Percentiles rank a stretch among this genome's conserved stretches.
These are phyloP conservation scores for Drosophila watanabei DNA, from an alignment of 1,140 invertebrate species.

Conservation along the genomic window DNA sequence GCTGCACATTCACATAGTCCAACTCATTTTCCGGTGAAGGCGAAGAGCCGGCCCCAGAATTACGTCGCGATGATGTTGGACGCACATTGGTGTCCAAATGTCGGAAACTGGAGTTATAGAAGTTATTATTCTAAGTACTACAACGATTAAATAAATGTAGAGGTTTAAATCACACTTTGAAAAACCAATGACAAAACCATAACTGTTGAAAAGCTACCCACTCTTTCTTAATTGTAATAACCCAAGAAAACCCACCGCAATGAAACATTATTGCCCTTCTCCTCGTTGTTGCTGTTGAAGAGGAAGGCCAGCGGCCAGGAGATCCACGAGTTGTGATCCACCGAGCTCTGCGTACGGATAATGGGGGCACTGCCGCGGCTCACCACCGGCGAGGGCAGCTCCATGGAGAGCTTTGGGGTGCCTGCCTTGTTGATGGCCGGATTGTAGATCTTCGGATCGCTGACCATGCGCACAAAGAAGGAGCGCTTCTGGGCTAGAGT, in stretches of 20 bases:
- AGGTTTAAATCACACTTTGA: not conserved
- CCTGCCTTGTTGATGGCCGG: slow-evolving; percentile 92
- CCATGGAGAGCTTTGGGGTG: slow-evolving; percentile 86
- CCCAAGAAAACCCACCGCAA: slow-evolving; percentile 88
- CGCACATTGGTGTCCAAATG: slow-evolving; percentile 92
- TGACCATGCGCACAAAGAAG: slow-evolving; percentile 98
- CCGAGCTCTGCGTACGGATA: slow-evolving; percentile 86
- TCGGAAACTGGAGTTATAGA: slow-evolving; percentile 88
- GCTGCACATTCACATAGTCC: slow-evolving; percentile 56
- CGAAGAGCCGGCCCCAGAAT: slow-evolving; percentile 87
- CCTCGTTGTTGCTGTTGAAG: slow-evolving; percentile 90
- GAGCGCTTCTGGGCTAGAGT: slow-evolving; percentile 95
- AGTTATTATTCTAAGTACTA: not conserved
- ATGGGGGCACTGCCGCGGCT: slow-evolving; percentile 86
- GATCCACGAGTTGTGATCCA: slow-evolving; percentile 91
- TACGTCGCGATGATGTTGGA: slow-evolving; percentile 86
- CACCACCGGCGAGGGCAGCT: slow-evolving; percentile 85
- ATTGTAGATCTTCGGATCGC: slow-evolving; percentile 98
- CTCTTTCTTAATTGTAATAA: not conserved
- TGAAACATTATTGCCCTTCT: slow-evolving; percentile 90
- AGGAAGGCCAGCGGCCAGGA: slow-evolving; percentile 95
- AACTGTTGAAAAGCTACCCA: not conserved
- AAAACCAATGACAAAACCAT: not conserved
- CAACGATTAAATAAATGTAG: not conserved
- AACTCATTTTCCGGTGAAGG: slow-evolving; percentile 88